These are phyloP conservation scores for Philaenus spumarius DNA, from an alignment of 1,140 invertebrate species.

Conservation along the genomic window DNA sequence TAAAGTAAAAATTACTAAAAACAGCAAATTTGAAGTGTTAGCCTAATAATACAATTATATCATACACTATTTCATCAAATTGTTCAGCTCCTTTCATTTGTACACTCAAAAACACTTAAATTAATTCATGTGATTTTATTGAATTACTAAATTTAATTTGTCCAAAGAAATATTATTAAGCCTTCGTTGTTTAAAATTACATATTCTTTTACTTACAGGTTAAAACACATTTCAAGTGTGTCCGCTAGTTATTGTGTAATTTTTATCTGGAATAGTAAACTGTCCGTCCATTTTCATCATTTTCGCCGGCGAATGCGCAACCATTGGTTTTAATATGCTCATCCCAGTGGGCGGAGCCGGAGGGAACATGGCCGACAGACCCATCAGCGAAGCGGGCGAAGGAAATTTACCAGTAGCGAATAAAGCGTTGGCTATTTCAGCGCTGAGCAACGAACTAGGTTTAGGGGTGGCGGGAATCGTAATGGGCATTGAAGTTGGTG, in stretches of 20 bases:
- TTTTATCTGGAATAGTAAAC: conserved; percentile 4
- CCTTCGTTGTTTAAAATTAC: too few species aligned
- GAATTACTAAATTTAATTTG: too few species aligned
- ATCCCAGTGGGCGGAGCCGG: not conserved
- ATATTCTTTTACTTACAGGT: not conserved
- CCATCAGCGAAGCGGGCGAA: conserved; percentile 21
- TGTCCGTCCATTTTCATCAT: not conserved
- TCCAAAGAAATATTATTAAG: too few species aligned
- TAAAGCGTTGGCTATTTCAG: conserved; percentile 30
- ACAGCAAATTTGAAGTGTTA: too few species aligned
- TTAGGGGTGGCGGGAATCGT: conserved; percentile 13
- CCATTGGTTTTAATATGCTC: conserved; percentile 4
- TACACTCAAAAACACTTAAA: too few species aligned
- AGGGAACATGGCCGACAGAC: conserved; percentile 23
- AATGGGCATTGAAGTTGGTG: conserved; percentile 7
- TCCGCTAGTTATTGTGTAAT: conserved; percentile 11
- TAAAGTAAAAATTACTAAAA: too few species aligned
- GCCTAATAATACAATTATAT: too few species aligned
- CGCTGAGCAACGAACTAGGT: conserved; percentile 14
- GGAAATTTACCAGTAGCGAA: conserved; percentile 31
- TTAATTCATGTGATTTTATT: too few species aligned
- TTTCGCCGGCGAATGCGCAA: not conserved
- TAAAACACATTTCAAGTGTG: not conserved
- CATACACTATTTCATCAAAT: too few species aligned
- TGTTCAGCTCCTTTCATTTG: too few species aligned